phyloP scores from a whole-genome alignment of 1,140 invertebrate species.

The Oryzaephilus surinamensis region DNA sequence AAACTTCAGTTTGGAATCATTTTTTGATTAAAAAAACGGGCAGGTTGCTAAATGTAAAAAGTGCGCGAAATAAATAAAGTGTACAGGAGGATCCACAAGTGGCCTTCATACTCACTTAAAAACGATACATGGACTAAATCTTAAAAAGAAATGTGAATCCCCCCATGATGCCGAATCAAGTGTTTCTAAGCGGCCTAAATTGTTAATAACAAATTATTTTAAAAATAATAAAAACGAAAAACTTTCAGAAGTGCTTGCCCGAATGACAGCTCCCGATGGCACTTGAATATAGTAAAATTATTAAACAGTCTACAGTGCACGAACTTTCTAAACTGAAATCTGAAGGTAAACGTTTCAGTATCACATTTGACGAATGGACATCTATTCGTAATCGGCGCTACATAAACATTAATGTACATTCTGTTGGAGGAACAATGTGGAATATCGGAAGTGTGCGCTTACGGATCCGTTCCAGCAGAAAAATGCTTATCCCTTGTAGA shows the following conservation, averaged over 20 bases:
- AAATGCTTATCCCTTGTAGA: constrained; percentile 6
- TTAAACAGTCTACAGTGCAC: constrained; percentile 7
- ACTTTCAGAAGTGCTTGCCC: constrained; percentile 9
- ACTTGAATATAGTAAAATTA: constrained; percentile 10
- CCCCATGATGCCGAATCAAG: constrained; percentile 5
- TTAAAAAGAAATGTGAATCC: constrained; percentile 8
- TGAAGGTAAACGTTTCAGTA: constrained; percentile 9
- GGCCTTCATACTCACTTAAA: constrained; percentile 10
- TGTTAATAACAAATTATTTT: constrained; percentile 6
- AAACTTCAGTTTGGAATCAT: constrained; percentile 12
- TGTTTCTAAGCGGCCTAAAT: constrained; percentile 1
- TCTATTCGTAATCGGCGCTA: constrained; percentile 9
- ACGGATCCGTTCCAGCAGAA: constrained; percentile 7
- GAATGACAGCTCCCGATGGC: constrained; percentile 11
- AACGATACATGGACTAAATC: constrained; percentile 9
- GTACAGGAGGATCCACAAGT: constrained; percentile 9
- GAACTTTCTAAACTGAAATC: constrained; percentile 10
- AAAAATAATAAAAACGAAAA: constrained; percentile 10
- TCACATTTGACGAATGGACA: constrained; percentile 13
- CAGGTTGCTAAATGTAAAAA: constrained; percentile 7
- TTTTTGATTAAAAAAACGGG: constrained; percentile 8
- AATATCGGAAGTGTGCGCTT: constrained; percentile 5
- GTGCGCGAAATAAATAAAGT: constrained; percentile 7
- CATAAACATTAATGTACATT: constrained; percentile 12
- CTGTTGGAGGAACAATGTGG: constrained; percentile 7